Base-by-base conservation (phyloP, 2,113 vertebrate genomes). In the Psittacula cyanocephala region DNA sequence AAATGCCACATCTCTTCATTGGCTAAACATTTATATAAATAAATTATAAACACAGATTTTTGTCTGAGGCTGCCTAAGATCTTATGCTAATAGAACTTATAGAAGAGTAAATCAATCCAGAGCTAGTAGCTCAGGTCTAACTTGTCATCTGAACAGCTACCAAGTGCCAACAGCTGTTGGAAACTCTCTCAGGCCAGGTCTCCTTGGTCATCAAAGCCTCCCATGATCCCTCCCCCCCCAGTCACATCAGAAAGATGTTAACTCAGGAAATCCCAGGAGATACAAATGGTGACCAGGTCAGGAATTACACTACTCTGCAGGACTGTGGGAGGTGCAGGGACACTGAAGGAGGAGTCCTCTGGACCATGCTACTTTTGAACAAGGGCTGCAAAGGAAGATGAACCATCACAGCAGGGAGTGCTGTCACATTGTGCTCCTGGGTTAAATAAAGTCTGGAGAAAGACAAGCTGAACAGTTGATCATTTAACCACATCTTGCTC, bases 1-100 rank as follows among this genome's bases (percentile, higher is more conserved):
- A 93, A 95, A 90, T 86, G 74, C 24, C 76, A 52, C 93, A 59
- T 79, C 80, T 72, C 91, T 55, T 94, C 91, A 90, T 25, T 65
- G 29, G 33, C 55, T 92, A 86, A 95, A 89, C 68, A 80, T 93
- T 93, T 57, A 67, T 57, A 81, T 44, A 63, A 92, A 95, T 88
- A 77, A 86, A 95, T 80, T 57, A 43, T 50, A 78, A 95, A 86
- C 79, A 77, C 31, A 17, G 33, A 85, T 74, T 75, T 75, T 50
- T 59, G 47, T 49, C 70, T 9, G 24, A 86, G 67, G 63, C 78
- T 25, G 5, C 33, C n/a, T 80, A 13, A 93, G 55, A 69, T 8
- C n/a, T 80, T 43, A 5, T 4, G 23, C 47, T 17, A 70, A 50
- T 16, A 81, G 23, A 76, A 80, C 6, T 74, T 19, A 31, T 0